Evolutionary conservation across 2,113 vertebrate genomes (phyloP).

Genomic region (Oryzias curvinotus): DNA sequence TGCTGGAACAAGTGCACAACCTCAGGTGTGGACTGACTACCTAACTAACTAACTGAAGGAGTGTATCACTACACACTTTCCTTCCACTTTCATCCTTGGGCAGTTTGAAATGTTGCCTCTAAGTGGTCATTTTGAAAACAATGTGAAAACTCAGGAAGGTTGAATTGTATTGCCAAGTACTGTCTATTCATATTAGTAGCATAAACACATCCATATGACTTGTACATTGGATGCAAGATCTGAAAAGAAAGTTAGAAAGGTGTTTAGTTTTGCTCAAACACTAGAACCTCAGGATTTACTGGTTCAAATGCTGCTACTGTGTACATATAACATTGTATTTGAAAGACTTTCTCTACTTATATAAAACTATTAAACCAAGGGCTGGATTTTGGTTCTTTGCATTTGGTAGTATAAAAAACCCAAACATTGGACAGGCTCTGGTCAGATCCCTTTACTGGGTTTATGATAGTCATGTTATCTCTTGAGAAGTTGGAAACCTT

Average conservation of each 20-base stretch:
- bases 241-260: too few relatives aligned
- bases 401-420: background rate
- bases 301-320: too few relatives aligned
- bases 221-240: too few relatives aligned
- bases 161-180: slow-evolving; percentile 9
- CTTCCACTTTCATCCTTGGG: background rate
- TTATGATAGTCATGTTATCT: slow-evolving; percentile 54
- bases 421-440: background rate
- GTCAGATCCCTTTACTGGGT: slow-evolving; percentile 44
- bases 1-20: slow-evolving; percentile 68
- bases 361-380: too few relatives aligned
- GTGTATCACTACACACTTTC: slow-evolving; percentile 21
- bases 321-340: too few relatives aligned
- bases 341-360: too few relatives aligned
- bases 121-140: slow-evolving; percentile 12
- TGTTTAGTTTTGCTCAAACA: too few relatives aligned
- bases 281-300: too few relatives aligned
- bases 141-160: slow-evolving; percentile 9
- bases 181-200: background rate
- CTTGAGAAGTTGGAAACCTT: slow-evolving; percentile 64
- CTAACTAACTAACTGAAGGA: background rate
- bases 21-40: slow-evolving; percentile 17
- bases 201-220: background rate
- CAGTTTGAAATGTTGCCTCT: slow-evolving; percentile 3
- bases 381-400: too few relatives aligned